These are phyloP conservation scores for Scaptodrosophila latifasciaeformis DNA, from an alignment of 2,888 invertebrate species.

Conservation along the genomic window DNA sequence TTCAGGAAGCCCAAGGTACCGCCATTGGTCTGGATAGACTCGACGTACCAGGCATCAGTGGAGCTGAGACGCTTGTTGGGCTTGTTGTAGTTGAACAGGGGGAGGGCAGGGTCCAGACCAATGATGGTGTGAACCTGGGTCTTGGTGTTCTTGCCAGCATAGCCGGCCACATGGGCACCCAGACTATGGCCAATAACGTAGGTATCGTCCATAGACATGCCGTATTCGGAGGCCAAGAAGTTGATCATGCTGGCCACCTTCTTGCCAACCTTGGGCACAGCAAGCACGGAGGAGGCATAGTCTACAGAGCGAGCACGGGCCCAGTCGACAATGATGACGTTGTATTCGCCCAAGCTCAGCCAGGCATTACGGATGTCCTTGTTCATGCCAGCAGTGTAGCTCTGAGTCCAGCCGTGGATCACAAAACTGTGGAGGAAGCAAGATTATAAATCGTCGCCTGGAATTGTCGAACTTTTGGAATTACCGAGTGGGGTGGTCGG, in stretches of 20 bases:
- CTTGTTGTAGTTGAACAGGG: slow-evolving; percentile 61
- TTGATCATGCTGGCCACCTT: slow-evolving; percentile 64
- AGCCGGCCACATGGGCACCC: slow-evolving; percentile 79
- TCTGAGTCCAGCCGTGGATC: slow-evolving; percentile 79
- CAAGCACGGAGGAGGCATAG: slow-evolving; percentile 77
- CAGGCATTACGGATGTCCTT: slow-evolving; percentile 74
- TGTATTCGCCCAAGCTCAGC: slow-evolving; percentile 77
- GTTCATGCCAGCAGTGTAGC: slow-evolving; percentile 74
- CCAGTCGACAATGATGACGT: slow-evolving; percentile 80
- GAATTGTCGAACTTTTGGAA: not conserved
- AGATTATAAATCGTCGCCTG: too few relatives aligned
- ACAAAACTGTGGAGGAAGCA: slow-evolving; percentile 59
- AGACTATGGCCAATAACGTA: slow-evolving; percentile 78
- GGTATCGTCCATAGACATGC: slow-evolving; percentile 76
- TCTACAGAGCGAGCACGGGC: slow-evolving; percentile 77
- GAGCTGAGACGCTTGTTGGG: slow-evolving; percentile 54
- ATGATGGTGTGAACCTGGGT: slow-evolving; percentile 78
- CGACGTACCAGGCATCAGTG: slow-evolving; percentile 69
- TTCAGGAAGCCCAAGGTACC: slow-evolving; percentile 67
- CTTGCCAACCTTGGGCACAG: slow-evolving; percentile 59
- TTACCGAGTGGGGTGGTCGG: slow-evolving; percentile 46
- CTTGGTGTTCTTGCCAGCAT: slow-evolving; percentile 77
- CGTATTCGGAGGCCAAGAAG: slow-evolving; percentile 75
- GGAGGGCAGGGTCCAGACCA: slow-evolving; percentile 74
- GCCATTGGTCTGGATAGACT: slow-evolving; percentile 72